These are phyloP conservation scores for Hemichromis elongatus DNA, from an alignment of 2,113 vertebrate species.

Conservation along the genomic window DNA sequence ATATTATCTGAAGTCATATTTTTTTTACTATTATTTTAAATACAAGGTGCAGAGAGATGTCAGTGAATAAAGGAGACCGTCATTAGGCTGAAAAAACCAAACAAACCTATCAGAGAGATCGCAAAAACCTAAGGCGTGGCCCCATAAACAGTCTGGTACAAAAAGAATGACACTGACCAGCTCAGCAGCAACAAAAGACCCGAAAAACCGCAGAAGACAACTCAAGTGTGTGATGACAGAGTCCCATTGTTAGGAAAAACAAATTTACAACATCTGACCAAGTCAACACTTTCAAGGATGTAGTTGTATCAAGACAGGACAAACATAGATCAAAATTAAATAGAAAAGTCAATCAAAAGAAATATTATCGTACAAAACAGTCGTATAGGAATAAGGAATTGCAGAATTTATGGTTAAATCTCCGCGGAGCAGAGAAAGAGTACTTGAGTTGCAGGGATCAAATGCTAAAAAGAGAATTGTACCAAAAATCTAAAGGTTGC, in stretches of 20 bases:
- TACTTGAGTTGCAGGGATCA: too few relatives aligned
- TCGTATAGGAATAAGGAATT: too few relatives aligned
- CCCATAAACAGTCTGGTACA: neutral
- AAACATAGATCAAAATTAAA: too few relatives aligned
- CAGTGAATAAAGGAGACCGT: neutral
- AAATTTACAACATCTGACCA: neutral
- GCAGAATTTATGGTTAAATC: too few relatives aligned
- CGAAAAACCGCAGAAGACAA: neutral
- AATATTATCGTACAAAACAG: too few relatives aligned
- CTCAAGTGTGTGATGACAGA: neutral
- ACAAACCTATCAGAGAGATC: neutral
- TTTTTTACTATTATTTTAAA: neutral
- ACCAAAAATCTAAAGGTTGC: too few relatives aligned
- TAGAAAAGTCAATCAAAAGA: too few relatives aligned
- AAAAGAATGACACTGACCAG: neutral
- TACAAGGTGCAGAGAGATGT: rapidly evolving
- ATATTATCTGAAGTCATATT: neutral
- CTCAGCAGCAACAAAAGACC: neutral
- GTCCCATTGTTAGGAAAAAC: neutral
- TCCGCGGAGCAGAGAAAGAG: too few relatives aligned
- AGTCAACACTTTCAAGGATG: neutral
- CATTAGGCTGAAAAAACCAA: neutral
- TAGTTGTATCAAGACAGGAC: neutral
- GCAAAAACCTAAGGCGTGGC: neutral
- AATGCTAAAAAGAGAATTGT: too few relatives aligned